Conservation (phyloP, 2,888 invertebrate genomes). For the Heteromurus nitidus region DNA sequence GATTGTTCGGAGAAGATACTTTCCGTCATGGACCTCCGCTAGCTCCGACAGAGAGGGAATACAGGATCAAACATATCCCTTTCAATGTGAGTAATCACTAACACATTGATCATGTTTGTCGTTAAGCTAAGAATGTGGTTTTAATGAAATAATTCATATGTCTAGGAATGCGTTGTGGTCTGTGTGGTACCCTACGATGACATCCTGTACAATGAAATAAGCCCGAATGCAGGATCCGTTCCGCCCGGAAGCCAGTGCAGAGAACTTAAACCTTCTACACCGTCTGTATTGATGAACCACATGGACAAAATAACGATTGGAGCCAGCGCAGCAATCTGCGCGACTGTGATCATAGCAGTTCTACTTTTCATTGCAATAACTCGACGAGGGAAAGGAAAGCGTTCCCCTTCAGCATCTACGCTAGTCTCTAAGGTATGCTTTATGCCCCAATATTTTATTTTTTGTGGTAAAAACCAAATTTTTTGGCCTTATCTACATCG, state of each 20-base stretch:
- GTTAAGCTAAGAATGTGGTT: background rate
- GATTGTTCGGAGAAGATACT: slow-evolving; percentile 90
- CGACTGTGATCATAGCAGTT: slow-evolving; percentile 92
- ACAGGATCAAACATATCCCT: slow-evolving; percentile 94
- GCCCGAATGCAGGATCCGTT: slow-evolving; percentile 82
- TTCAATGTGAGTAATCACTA: slow-evolving; percentile 81
- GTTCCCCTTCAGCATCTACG: slow-evolving; percentile 65
- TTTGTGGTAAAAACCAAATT: background rate
- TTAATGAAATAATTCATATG: slow-evolving; percentile 67
- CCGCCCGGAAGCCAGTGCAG: slow-evolving; percentile 83
- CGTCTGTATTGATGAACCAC: slow-evolving; percentile 84
- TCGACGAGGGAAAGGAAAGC: slow-evolving; percentile 77
- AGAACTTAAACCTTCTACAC: slow-evolving; percentile 89
- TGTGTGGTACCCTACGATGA: slow-evolving; percentile 94
- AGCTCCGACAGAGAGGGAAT: slow-evolving; percentile 91
- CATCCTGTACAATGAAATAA: slow-evolving; percentile 74
- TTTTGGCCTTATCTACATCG: no score
- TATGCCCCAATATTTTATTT: background rate
- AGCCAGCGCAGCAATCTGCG: slow-evolving; percentile 90
- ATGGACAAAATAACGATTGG: slow-evolving; percentile 95
- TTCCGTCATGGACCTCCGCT: slow-evolving; percentile 93
- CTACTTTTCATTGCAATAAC: slow-evolving; percentile 93
- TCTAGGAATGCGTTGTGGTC: slow-evolving; percentile 92
- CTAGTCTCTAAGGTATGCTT: slow-evolving; percentile 71
- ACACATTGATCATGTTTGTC: slow-evolving; percentile 1